phyloP scores from a whole-genome alignment of 2,797 vertebrate species.

The Myripristis jacobus region DNA sequence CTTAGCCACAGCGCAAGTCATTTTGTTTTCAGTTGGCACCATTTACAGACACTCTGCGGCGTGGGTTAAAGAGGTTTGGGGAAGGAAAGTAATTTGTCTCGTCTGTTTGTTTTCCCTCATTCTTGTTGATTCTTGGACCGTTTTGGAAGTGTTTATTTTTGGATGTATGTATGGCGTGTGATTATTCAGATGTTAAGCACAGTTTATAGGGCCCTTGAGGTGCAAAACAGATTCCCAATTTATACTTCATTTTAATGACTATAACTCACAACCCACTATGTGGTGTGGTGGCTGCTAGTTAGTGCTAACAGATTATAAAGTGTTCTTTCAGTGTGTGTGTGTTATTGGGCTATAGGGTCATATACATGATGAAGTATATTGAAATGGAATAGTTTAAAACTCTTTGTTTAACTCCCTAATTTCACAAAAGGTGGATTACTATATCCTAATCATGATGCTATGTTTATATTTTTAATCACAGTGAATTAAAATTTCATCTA shows the following conservation, averaged over 20 bases:
- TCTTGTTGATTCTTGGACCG: constrained; percentile 28
- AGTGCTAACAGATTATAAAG: constrained; percentile 1
- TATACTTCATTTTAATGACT: constrained; percentile 14
- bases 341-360: not conserved
- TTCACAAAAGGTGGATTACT: too few relatives aligned
- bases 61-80: constrained; percentile 46
- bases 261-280: not conserved
- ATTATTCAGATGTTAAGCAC: constrained; percentile 33
- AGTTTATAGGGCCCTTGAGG: not conserved
- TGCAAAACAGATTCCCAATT: constrained; percentile 35
- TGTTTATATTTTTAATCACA: too few relatives aligned
- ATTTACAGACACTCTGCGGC: constrained; percentile 47
- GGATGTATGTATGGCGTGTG: not conserved
- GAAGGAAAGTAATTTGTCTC: constrained; percentile 51
- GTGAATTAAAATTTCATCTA: too few relatives aligned
- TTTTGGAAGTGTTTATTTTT: constrained; percentile 37
- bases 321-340: not conserved
- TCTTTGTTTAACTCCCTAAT: too few relatives aligned
- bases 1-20: constrained; percentile 57
- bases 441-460: too few relatives aligned
- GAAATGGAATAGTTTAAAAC: too few relatives aligned
- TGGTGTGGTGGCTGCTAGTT: not conserved
- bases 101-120: constrained; percentile 41
- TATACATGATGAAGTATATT: not conserved
- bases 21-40: constrained; percentile 61